phyloP scores from a whole-genome alignment of 2,113 vertebrate genomes.

The Cebidichthys violaceus region DNA sequence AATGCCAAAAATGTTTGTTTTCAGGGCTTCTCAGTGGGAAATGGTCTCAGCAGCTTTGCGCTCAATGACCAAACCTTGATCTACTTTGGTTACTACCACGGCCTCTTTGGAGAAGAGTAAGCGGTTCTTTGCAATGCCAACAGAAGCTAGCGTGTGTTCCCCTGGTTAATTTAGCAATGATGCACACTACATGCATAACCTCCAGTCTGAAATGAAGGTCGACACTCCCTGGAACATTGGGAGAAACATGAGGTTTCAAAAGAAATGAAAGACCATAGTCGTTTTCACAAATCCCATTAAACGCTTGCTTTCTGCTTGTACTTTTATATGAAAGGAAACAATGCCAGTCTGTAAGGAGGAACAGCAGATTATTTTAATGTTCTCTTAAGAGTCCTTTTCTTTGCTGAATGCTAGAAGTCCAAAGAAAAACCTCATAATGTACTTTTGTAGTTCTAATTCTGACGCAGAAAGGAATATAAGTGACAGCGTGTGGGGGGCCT shows the following conservation, averaged over 20 bases:
- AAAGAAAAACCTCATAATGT: background rate
- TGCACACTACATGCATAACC: background rate
- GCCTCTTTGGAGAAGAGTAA: constrained; percentile 85
- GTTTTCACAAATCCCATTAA: background rate
- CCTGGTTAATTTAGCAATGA: background rate
- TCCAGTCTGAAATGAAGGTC: background rate
- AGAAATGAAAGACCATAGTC: background rate
- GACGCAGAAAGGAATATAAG: background rate
- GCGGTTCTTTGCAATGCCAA: constrained; percentile 29
- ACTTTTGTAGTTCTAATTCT: background rate
- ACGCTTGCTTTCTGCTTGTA: background rate
- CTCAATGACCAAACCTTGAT: constrained; percentile 83
- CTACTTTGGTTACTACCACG: constrained; percentile 86
- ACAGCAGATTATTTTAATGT: background rate
- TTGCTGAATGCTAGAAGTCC: background rate
- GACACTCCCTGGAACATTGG: background rate
- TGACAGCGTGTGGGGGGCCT: background rate
- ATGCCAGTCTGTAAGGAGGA: background rate
- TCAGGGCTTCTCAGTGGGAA: constrained; percentile 86
- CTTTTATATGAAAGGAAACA: background rate
- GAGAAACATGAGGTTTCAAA: background rate
- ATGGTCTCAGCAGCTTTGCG: constrained; percentile 80
- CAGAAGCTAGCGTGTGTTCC: background rate
- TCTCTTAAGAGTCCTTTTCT: background rate
- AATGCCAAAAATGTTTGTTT: background rate